These are phyloP conservation scores for Euplexia lucipara DNA, from an alignment of 2,888 invertebrate genomes.

Conservation along the genomic window DNA sequence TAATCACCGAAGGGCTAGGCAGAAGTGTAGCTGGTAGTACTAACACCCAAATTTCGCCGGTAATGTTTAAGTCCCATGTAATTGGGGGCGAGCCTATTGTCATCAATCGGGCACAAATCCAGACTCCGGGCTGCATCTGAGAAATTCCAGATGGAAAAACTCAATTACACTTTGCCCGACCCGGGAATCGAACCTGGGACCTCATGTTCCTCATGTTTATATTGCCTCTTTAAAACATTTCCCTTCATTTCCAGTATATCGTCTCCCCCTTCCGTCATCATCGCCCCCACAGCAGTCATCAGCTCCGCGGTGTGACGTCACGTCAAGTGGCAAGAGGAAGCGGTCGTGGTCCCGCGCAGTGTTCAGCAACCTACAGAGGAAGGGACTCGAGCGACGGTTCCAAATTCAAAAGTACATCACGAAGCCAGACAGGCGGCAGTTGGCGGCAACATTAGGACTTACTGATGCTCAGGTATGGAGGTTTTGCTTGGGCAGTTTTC, in stretches of 20 bases:
- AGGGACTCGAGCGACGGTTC: slow-evolving; percentile 97
- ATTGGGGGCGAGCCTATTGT: no score
- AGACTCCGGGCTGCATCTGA: no score
- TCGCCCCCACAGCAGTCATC: slow-evolving; percentile 81
- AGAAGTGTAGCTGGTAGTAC: no score
- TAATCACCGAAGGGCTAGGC: no score
- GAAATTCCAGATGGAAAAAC: no score
- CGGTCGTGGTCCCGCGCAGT: slow-evolving; percentile 98
- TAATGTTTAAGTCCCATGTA: no score
- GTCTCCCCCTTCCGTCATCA: slow-evolving; percentile 83
- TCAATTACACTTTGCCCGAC: no score
- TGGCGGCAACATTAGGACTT: slow-evolving; percentile 97
- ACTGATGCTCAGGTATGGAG: slow-evolving; percentile 96
- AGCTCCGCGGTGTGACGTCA: slow-evolving; percentile 87
- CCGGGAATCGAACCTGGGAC: no score
- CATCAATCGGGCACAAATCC: no score
- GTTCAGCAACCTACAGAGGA: slow-evolving; percentile 98
- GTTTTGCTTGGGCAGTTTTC: background rate
- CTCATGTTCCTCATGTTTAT: no score
- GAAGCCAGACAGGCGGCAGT: slow-evolving; percentile 97
- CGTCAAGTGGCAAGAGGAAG: slow-evolving; percentile 93
- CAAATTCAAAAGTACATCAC: slow-evolving; percentile 99
- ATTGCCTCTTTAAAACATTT: background rate
- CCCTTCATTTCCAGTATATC: slow-evolving; percentile 76
- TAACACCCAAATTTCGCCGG: no score